Evolutionary conservation across 2,113 vertebrate species (phyloP).

Genomic region (Salvelinus fontinalis): DNA sequence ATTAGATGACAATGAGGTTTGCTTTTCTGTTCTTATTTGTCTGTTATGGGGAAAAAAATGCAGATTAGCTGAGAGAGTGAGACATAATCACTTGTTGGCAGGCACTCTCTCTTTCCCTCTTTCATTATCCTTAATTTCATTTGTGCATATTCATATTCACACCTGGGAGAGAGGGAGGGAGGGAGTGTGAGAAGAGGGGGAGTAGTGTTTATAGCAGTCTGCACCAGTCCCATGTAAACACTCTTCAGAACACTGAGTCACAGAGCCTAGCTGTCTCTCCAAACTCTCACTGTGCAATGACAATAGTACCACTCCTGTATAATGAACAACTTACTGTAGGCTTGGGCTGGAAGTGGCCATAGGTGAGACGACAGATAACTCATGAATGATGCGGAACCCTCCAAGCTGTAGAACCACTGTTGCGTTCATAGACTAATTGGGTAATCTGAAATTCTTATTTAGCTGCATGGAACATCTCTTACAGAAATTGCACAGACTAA

Average conservation of each 20-base stretch:
- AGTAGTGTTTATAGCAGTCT: not conserved
- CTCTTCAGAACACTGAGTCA: not conserved
- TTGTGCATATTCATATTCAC: not conserved
- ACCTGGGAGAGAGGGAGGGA: not conserved
- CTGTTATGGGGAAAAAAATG: too few relatives aligned
- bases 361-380: not conserved
- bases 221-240: not conserved
- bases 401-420: not conserved
- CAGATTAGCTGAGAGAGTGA: too few relatives aligned
- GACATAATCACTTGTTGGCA: too few relatives aligned
- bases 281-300: not conserved
- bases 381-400: not conserved
- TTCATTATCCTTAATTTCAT: not conserved
- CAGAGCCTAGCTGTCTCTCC: not conserved
- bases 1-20: too few relatives aligned
- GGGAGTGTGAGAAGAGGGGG: not conserved
- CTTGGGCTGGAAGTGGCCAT: not conserved
- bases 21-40: too few relatives aligned
- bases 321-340: not conserved
- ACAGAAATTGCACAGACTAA: too few relatives aligned
- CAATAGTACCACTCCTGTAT: not conserved
- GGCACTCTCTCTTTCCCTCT: conserved; percentile 25
- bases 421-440: not conserved
- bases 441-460: not conserved
- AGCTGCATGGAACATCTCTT: not conserved